These are phyloP conservation scores for Ophioninae sp. DNA, from an alignment of 2,888 invertebrate genomes.

Conservation along the genomic window DNA sequence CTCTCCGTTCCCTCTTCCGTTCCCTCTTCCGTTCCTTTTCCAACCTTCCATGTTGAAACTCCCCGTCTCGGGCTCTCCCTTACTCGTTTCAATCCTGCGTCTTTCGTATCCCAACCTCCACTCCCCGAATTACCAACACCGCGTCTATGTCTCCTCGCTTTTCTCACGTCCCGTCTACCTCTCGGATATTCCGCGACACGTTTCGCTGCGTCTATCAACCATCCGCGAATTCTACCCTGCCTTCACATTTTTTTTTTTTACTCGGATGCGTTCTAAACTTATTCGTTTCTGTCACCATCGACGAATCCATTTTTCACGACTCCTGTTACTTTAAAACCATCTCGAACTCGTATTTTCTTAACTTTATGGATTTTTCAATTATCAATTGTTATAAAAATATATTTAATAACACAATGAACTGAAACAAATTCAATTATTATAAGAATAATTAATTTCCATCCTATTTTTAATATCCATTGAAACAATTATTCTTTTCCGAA, in stretches of 20 bases:
- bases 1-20: conserved; percentile 28
- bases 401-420: no score
- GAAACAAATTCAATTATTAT: no score
- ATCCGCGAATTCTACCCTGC: conserved; percentile 41
- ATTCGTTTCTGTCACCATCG: not conserved
- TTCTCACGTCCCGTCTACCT: conserved; percentile 24
- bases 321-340: no score
- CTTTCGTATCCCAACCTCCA: conserved; percentile 41
- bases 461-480: no score
- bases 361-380: no score
- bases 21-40: conserved; percentile 30
- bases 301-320: no score
- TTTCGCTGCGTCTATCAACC: conserved; percentile 45
- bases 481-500: no score
- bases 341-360: no score
- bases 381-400: no score
- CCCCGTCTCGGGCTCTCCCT: conserved; percentile 22
- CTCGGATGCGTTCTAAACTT: conserved; percentile 14
- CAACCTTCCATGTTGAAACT: not conserved
- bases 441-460: no score
- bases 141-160: not conserved
- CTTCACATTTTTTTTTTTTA: conserved; percentile 43
- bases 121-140: conserved; percentile 49
- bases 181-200: conserved; percentile 58
- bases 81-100: conserved; percentile 25